These are phyloP conservation scores for Drosophila lacicola DNA, from an alignment of 2,888 invertebrate species.

Conservation along the genomic window DNA sequence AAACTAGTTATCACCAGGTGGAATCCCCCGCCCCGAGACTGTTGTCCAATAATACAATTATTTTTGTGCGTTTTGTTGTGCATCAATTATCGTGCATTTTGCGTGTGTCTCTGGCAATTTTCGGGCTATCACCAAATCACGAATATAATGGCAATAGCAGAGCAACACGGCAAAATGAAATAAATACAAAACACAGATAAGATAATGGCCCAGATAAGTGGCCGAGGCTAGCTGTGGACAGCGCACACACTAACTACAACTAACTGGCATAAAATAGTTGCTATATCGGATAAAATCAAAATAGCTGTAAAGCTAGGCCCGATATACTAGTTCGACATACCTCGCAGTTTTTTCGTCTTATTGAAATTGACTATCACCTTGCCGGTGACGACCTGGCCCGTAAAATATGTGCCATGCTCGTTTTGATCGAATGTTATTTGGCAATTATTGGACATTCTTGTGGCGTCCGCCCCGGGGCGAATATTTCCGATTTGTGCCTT, in stretches of 20 bases:
- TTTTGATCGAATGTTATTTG: slow-evolving; percentile 86
- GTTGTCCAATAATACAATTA: neutral
- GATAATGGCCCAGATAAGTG: slow-evolving; percentile 42
- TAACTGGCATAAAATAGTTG: no score
- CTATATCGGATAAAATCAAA: slow-evolving; percentile 6
- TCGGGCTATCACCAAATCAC: slow-evolving; percentile 58
- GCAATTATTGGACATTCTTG: slow-evolving; percentile 78
- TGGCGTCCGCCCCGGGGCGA: neutral
- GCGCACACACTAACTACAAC: neutral
- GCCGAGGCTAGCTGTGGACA: neutral
- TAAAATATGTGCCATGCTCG: slow-evolving; percentile 87
- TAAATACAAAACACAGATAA: slow-evolving; percentile 45
- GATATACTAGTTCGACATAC: slow-evolving; percentile 57
- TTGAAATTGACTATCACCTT: slow-evolving; percentile 81
- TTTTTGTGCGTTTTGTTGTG: slow-evolving; percentile 17
- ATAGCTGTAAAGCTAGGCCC: neutral
- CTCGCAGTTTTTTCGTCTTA: slow-evolving; percentile 82
- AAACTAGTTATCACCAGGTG: slow-evolving; percentile 27
- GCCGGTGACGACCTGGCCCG: slow-evolving; percentile 83
- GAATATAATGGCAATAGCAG: slow-evolving; percentile 29
- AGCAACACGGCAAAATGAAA: slow-evolving; percentile 30
- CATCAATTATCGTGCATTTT: slow-evolving; percentile 62
- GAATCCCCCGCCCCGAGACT: slow-evolving; percentile 32
- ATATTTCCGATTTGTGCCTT: neutral
- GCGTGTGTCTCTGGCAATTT: slow-evolving; percentile 33